Percentiles rank a stretch among this genome's conserved stretches.
phyloP scores from a whole-genome alignment of 53 echinoderm and acorn worm genomes.

The Pentamera pediparva region DNA sequence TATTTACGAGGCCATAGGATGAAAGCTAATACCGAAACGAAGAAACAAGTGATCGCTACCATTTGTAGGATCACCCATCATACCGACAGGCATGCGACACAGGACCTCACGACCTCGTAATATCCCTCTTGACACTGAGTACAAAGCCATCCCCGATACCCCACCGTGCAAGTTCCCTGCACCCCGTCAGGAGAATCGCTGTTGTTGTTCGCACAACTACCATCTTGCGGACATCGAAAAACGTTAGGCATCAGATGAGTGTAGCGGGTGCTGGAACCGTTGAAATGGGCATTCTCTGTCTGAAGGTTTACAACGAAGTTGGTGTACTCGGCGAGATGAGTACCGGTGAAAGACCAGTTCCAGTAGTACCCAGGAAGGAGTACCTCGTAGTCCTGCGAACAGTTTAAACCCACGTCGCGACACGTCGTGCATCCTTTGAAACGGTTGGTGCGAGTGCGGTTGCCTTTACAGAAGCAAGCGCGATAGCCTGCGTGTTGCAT shows the following conservation, averaged over 20 bases:
- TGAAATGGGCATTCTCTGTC: not conserved
- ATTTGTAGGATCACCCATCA: not conserved
- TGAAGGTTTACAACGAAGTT: not conserved
- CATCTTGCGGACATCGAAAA: not conserved
- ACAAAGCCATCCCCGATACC: not conserved
- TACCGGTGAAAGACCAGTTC: not conserved
- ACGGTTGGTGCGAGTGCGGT: not conserved
- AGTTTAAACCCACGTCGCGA: not conserved
- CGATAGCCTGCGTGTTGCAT: not conserved
- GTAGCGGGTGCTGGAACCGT: not conserved
- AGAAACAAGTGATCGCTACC: not conserved
- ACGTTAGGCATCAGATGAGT: not conserved
- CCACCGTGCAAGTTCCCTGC: not conserved
- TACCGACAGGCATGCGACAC: not conserved
- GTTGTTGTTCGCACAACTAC: not conserved
- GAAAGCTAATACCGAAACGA: too few species aligned
- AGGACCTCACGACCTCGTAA: not conserved
- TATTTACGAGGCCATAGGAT: too few species aligned
- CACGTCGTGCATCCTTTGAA: not conserved
- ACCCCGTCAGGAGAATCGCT: not conserved
- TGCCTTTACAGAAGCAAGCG: not conserved
- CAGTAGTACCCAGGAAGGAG: constrained; percentile 1
- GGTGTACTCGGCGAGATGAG: not conserved
- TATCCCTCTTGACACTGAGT: not conserved
- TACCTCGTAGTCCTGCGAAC: not conserved